Evolutionary conservation across 2,113 vertebrate species (phyloP), one percentile per base, ranked within the genome.

Genomic region (Thunnus maccoyii): DNA sequence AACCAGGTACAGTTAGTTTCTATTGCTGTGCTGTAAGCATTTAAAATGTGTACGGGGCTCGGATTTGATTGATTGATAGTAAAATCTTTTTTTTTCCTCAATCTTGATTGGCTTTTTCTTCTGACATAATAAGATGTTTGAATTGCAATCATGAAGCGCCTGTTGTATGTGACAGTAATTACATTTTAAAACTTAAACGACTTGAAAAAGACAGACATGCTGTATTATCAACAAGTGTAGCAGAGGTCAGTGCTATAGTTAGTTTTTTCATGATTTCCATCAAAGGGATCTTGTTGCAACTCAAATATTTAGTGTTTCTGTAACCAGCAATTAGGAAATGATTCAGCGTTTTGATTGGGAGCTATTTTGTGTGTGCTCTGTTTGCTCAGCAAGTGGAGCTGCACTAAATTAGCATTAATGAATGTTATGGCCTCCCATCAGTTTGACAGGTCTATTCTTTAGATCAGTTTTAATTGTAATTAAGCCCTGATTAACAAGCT

Each of bases 401-500:
- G 52, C 85, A 78, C 78, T 91, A 89, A 91, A 92, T 93, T 86
- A 93, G 70, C 89, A 87, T 91, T 92, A 91, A 93, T 94, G 89
- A 92, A 90, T 90, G 91, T 93, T 92, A 86, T 87, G 88, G 87
- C 87, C 92, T 88, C 89, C 80, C 89, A 87, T 93, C 92, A 91
- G 68, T 82, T 76, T 93, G 92, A 93, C 92, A 88, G 91, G 88
- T 92, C 93, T 92, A 90, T 92, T 93, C 86, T 92, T 93, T 90
- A 89, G 82, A 92, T 92, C 87, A 55, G 84, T 89, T 92, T 92
- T 92, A 93, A 92, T 91, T 93, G 91, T 92, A 93, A 93, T 93
- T 93, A 93, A 88, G 87, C 57, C 57, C 84, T 93, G 91, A 93
- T 94, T 93, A 92, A 94, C 76, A 69, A 90, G 86, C 80, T 50